These are phyloP conservation scores for Drosophila novamexicana DNA, from an alignment of 1,140 invertebrate genomes.

Conservation along the genomic window DNA sequence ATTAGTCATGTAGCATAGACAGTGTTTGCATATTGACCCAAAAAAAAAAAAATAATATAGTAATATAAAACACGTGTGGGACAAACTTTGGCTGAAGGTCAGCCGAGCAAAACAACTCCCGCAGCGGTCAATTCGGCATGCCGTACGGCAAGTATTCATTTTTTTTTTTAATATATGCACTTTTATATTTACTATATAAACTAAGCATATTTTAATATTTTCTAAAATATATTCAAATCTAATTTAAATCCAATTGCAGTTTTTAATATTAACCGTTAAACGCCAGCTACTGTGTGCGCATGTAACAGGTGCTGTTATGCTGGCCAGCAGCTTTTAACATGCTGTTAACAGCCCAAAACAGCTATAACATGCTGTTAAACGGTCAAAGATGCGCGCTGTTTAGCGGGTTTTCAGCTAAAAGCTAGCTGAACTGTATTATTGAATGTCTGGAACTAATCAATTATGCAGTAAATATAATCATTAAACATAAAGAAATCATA, in stretches of 20 bases:
- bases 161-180: neutral
- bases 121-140: neutral
- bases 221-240: neutral
- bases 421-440: neutral
- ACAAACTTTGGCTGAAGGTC: slow-evolving; percentile 49
- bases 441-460: neutral
- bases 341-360: slow-evolving; percentile 10
- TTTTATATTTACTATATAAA: neutral
- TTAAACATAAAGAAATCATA: neutral
- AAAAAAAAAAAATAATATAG: neutral
- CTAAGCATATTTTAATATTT: slow-evolving; percentile 1
- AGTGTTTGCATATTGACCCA: slow-evolving; percentile 57
- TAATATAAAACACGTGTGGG: slow-evolving; percentile 28
- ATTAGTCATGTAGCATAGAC: slow-evolving; percentile 62
- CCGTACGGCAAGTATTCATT: too few species aligned
- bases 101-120: slow-evolving; percentile 15
- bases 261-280: neutral
- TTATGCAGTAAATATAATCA: too few species aligned
- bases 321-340: slow-evolving; percentile 14
- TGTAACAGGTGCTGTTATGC: slow-evolving; percentile 16
- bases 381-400: slow-evolving; percentile 3
- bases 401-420: slow-evolving; percentile 10
- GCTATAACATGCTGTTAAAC: slow-evolving; percentile 18
- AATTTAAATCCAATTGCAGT: neutral
- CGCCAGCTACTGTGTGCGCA: neutral